Base-by-base conservation (phyloP, 2,113 vertebrate species). In the Numenius arquata region DNA sequence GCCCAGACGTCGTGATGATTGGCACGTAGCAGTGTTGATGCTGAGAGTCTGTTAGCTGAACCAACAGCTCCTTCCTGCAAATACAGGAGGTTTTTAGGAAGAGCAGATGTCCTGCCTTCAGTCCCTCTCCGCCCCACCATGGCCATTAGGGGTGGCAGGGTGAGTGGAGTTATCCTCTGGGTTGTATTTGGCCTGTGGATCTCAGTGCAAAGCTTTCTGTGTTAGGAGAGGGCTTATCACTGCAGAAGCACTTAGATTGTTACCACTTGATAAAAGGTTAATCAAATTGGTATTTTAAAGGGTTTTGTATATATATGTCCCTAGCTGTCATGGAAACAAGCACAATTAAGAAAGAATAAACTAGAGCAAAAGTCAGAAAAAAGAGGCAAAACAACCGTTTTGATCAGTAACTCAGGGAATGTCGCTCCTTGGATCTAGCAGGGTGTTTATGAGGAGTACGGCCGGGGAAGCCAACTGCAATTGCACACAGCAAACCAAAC, bases 101-200 rank as follows among this genome's bases (percentile, higher is more conserved):
- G 16, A 53, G 27, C 36, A 40, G 65, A 25, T 48, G 25, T 43
- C 32, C 58, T 84, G 40, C 34, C 19, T 67, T 74, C 65, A 13
- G 25, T 22, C 23, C 21, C 30, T 58, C 50, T 81, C 20, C 25
- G 53, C 8, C 6, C 5, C 0, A 3, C 16, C 4, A 0, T 5
- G 32, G 38, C 61, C 21, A 13, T 50, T 41, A 56, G 27, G 9
- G n/a, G 23, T 52, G 56, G 26, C 52, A 67, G 73, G 36, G 32
- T 2, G 1, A 22, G 13, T 9, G 21, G 55, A 10, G 3, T 15
- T 63, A 34, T 83, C 53, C 9, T 48, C 59, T 45, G 38, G 12
- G 11, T 1, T 76, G 48, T 18, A 23, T 90, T 86, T 73, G 72
- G 50, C 68, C 25, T 21, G 4, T 19, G 41, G 56, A 70, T 63